phyloP scores from a whole-genome alignment of 1,140 invertebrate genomes.

The Liolophura sinensis region DNA sequence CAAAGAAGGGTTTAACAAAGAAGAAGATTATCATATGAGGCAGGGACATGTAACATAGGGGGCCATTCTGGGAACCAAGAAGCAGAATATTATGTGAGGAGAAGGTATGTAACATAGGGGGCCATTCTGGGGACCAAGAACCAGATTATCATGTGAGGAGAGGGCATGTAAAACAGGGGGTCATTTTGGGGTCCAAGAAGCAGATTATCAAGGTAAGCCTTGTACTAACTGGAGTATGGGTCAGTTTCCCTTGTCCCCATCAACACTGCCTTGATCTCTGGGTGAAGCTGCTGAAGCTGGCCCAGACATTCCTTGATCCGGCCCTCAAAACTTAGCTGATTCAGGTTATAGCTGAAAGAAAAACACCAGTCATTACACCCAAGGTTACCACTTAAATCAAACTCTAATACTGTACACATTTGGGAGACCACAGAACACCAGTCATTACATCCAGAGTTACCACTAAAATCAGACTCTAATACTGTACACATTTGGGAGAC shows the following conservation, averaged over 20 bases:
- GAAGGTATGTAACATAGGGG: too few relatives aligned
- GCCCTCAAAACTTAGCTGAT: conserved; percentile 70
- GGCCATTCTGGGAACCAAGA: too few relatives aligned
- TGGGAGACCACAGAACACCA: conserved; percentile 5
- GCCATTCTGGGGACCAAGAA: too few relatives aligned
- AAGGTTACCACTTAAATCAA: too few relatives aligned
- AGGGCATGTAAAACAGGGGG: too few relatives aligned
- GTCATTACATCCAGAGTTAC: background rate
- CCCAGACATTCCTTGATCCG: conserved; percentile 74
- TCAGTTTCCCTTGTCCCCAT: conserved; percentile 88
- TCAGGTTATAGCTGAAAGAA: conserved; percentile 70
- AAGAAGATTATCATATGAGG: too few relatives aligned
- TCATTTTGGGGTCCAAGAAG: too few relatives aligned
- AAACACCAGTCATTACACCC: background rate
- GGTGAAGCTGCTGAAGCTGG: conserved; percentile 67
- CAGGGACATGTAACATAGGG: too few relatives aligned
- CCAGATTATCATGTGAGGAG: too few relatives aligned
- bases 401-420: background rate
- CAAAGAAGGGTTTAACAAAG: too few relatives aligned
- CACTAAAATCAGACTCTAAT: background rate
- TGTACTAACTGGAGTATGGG: conserved; percentile 73
- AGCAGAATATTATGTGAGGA: too few relatives aligned
- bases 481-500: background rate
- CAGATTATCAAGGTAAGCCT: too few relatives aligned
- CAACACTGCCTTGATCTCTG: conserved; percentile 76